phyloP scores from a whole-genome alignment of 30 jellyfish, hydroid and myxozoan species.

The Phacellophora camtschatica region DNA sequence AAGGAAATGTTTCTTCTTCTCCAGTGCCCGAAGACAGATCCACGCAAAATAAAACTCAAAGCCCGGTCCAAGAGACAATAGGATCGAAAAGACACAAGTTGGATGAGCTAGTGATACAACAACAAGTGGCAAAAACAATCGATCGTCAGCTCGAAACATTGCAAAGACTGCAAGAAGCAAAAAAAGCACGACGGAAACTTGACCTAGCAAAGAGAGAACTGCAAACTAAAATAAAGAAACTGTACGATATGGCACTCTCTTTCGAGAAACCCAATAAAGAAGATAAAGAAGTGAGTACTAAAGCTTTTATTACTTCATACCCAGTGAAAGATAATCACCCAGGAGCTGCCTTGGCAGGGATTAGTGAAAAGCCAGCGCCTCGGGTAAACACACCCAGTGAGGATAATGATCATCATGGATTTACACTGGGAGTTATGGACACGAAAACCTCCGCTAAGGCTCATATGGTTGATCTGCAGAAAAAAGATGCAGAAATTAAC shows the following conservation, averaged over 20 bases:
- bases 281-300: constrained; percentile 40
- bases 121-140: constrained; percentile 37
- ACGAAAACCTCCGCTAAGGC: constrained; percentile 38
- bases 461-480: constrained; percentile 48
- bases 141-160: constrained; percentile 64
- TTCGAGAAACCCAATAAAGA: constrained; percentile 59
- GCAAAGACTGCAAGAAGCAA: constrained; percentile 84
- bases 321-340: constrained; percentile 47
- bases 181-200: constrained; percentile 67
- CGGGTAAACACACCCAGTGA: constrained; percentile 56
- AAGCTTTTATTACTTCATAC: constrained; percentile 16
- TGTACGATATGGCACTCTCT: constrained; percentile 78
- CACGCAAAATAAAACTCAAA: not conserved
- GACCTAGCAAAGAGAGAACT: constrained; percentile 85
- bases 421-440: constrained; percentile 90
- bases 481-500: not conserved
- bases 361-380: constrained; percentile 40
- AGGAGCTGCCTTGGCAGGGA: constrained; percentile 89
- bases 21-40: not conserved
- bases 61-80: not conserved
- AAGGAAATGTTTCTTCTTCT: not conserved
- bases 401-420: constrained; percentile 76
- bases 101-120: constrained; percentile 17
- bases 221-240: constrained; percentile 75
- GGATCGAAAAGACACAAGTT: constrained; percentile 31